These are phyloP conservation scores for Trichosurus vulpecula DNA, from an alignment of 2,797 vertebrate species.

Conservation along the genomic window DNA sequence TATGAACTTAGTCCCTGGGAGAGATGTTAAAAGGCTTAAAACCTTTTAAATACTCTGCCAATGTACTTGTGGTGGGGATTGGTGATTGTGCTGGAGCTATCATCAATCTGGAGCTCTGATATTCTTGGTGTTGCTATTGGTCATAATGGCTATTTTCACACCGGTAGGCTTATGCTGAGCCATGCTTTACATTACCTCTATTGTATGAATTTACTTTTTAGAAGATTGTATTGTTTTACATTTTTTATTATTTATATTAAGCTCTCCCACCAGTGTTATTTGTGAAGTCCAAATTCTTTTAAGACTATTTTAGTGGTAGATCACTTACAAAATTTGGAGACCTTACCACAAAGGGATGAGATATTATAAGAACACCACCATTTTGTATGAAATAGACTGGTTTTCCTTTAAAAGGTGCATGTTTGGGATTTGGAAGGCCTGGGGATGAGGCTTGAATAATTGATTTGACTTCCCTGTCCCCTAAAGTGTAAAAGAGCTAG, in stretches of 20 bases:
- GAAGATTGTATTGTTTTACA: background rate
- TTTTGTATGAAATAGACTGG: background rate
- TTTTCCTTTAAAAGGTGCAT: background rate
- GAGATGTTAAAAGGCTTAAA: background rate
- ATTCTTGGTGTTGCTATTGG: background rate
- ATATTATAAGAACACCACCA: background rate
- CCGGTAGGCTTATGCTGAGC: background rate
- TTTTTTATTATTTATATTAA: background rate
- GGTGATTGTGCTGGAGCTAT: background rate
- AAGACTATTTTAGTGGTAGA: background rate
- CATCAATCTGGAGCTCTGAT: background rate
- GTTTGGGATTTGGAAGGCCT: background rate
- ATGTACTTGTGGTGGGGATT: background rate
- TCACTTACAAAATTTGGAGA: background rate
- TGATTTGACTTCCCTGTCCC: background rate
- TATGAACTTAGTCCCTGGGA: background rate
- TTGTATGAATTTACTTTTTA: background rate
- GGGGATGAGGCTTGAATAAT: background rate
- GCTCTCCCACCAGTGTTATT: background rate
- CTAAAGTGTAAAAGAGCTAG: background rate
- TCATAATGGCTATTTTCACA: background rate
- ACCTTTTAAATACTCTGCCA: background rate
- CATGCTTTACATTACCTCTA: background rate
- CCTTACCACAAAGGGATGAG: background rate
- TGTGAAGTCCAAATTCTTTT: background rate